Base-by-base conservation (phyloP, 2,113 vertebrate species). In the Sylvilagus bachmani region DNA sequence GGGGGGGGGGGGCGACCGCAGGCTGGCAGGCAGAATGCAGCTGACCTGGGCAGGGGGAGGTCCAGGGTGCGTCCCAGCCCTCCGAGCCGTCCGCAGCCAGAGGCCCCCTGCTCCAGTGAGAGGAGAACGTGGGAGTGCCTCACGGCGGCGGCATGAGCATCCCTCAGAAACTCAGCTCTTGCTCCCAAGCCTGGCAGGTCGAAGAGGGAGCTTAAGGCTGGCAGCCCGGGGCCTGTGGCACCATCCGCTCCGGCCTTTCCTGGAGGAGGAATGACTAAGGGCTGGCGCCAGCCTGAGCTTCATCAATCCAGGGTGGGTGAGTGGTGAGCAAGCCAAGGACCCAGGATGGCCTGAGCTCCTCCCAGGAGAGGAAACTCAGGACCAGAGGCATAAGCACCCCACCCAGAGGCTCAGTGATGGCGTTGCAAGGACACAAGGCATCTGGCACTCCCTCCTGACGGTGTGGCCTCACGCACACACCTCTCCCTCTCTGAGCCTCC, bases 231-330 rank as follows among this genome's bases (percentile, higher is more conserved):
- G 25, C 21, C 7, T 61, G 44, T 27, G 69, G 53, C 44, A 71
- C 25, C 9, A 49, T 44, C 49, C 25, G 69, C 27, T n/a, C 21
- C 33, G 64, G 49, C 69, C 38, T 69, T 36, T 49, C 25, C 19
- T 3, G 61, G n/a, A 73, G 44, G 0, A 0, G 88, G 61, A 62
- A 80, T 11, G 55, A 58, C 44, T 33, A 7, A 86, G n/a, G 31
- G 73, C 21, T 83, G 29, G 67, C 0, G 0, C 33, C 2, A 1
- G 67, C 17, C 4, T 66, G 38, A 2, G 16, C 8, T 22, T 36
- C 25, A 0, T 14, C 33, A 17, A 4, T 22, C 62, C 10, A 31
- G 55, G 75, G 6, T 27, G 58, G 62, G 33, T 5, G 29, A 67
- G 36, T 12, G n/a, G 21, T 33, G 70, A 66, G 81, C 4, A 5